Conservation (phyloP, 2,888 invertebrate species). For the Calliopum simillimum region DNA sequence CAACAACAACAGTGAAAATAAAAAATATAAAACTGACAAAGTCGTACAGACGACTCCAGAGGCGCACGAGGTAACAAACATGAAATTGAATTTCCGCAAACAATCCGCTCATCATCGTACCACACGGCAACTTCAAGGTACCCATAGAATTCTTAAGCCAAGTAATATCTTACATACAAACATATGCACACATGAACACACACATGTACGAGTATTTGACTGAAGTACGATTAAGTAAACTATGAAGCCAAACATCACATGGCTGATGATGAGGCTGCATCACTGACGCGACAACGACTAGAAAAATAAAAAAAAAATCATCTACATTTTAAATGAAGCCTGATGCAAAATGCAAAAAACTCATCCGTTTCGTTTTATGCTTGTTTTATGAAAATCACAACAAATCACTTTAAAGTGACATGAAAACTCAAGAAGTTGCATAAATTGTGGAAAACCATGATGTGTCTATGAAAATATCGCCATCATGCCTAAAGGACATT, state of each 20-base stretch:
- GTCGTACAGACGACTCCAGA: not conserved
- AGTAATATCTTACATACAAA: not conserved
- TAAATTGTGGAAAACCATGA: not conserved
- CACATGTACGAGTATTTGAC: too few species aligned
- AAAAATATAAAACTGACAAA: not conserved
- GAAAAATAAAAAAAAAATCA: slow-evolving; percentile 5
- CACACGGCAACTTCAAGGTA: not conserved
- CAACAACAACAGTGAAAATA: not conserved
- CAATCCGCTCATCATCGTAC: not conserved
- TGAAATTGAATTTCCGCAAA: slow-evolving; percentile 11
- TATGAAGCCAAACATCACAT: too few species aligned
- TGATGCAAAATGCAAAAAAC: not conserved
- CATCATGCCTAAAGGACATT: not conserved
- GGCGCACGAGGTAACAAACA: not conserved
- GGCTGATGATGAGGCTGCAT: not conserved
- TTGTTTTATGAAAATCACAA: slow-evolving; percentile 4
- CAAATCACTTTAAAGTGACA: slow-evolving; percentile 21
- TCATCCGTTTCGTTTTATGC: too few species aligned
- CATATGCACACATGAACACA: too few species aligned
- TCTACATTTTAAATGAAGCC: slow-evolving; percentile 17
- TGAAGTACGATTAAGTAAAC: too few species aligned
- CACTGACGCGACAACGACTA: not conserved
- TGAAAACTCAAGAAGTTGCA: slow-evolving; percentile 19
- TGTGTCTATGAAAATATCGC: not conserved
- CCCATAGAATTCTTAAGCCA: not conserved